These are phyloP conservation scores for Hemicrepidius hirtus DNA, from an alignment of 2,888 invertebrate genomes.

Conservation along the genomic window DNA sequence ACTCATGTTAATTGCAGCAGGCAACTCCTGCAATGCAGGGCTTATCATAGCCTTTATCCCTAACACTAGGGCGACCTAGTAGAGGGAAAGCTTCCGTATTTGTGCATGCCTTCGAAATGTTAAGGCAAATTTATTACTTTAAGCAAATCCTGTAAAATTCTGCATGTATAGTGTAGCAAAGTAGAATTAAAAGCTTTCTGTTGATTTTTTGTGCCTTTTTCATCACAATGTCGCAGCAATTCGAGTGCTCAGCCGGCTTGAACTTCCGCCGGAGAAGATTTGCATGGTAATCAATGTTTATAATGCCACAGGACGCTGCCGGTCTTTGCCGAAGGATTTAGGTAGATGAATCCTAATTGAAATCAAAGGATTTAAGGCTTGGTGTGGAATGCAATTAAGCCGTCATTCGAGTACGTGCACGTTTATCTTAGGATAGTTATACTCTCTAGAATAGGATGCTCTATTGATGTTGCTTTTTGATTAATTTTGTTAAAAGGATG, in stretches of 20 bases:
- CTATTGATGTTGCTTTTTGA: neutral
- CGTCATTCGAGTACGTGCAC: slow-evolving; percentile 25
- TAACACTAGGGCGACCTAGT: slow-evolving; percentile 23
- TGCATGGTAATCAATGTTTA: slow-evolving; percentile 49
- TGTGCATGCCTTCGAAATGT: slow-evolving; percentile 36
- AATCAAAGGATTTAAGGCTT: slow-evolving; percentile 47
- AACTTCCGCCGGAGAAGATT: slow-evolving; percentile 42
- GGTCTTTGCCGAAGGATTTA: slow-evolving; percentile 47
- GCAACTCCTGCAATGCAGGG: slow-evolving; percentile 24
- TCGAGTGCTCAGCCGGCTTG: slow-evolving; percentile 28
- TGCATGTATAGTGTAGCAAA: slow-evolving; percentile 23
- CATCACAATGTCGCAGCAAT: slow-evolving; percentile 27
- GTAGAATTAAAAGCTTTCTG: slow-evolving; percentile 41
- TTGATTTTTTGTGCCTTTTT: slow-evolving; percentile 40
- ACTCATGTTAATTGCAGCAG: slow-evolving; percentile 37
- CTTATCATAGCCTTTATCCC: slow-evolving; percentile 29
- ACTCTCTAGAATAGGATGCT: neutral
- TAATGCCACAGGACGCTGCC: slow-evolving; percentile 40
- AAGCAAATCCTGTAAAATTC: slow-evolving; percentile 37
- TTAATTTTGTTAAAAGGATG: neutral
- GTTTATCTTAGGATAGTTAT: neutral
- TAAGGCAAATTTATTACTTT: slow-evolving; percentile 43
- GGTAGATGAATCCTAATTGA: slow-evolving; percentile 47
- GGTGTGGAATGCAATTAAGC: slow-evolving; percentile 39
- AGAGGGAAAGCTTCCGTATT: slow-evolving; percentile 22